Evolutionary conservation across 1,140 invertebrate genomes (phyloP).

Genomic region (Vollenhovia emeryi): DNA sequence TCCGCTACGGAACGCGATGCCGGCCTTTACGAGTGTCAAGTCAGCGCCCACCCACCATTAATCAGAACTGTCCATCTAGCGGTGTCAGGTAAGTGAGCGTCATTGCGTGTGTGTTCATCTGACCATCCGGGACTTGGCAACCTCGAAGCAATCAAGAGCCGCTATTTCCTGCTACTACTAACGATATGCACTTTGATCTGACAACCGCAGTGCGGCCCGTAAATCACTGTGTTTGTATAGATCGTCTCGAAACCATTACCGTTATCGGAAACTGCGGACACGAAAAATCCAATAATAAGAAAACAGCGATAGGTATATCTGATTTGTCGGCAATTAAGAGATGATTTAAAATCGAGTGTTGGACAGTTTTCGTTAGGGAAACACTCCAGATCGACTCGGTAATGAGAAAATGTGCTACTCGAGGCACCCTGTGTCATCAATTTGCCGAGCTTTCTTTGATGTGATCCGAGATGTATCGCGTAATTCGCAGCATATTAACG

Average conservation of each 20-base stretch:
- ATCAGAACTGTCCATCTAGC: constrained; percentile 90
- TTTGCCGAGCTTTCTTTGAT: background rate
- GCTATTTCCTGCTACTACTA: constrained; percentile 46
- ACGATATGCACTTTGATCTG: constrained; percentile 66
- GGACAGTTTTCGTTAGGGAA: background rate
- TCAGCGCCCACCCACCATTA: constrained; percentile 91
- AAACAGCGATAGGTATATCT: background rate
- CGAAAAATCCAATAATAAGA: background rate
- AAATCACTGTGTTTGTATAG: constrained; percentile 55
- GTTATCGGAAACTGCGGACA: background rate
- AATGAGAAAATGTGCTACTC: background rate
- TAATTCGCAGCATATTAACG: constrained; percentile 51
- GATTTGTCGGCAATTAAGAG: background rate
- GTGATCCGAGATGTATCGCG: background rate
- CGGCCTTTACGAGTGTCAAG: constrained; percentile 92
- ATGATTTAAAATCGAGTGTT: background rate
- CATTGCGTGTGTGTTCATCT: constrained; percentile 31
- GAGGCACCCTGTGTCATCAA: background rate
- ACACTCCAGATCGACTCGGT: background rate
- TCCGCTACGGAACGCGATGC: constrained; percentile 91
- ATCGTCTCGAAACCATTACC: background rate
- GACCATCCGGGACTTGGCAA: constrained; percentile 52
- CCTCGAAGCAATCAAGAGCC: constrained; percentile 59
- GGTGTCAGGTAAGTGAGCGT: constrained; percentile 89
- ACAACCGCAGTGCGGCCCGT: constrained; percentile 55